Evolutionary conservation across 53 echinoderm and acorn worm genomes (phyloP), one percentile per base, ranked within the genome.

Genomic region (Glandiceps talaboti): DNA sequence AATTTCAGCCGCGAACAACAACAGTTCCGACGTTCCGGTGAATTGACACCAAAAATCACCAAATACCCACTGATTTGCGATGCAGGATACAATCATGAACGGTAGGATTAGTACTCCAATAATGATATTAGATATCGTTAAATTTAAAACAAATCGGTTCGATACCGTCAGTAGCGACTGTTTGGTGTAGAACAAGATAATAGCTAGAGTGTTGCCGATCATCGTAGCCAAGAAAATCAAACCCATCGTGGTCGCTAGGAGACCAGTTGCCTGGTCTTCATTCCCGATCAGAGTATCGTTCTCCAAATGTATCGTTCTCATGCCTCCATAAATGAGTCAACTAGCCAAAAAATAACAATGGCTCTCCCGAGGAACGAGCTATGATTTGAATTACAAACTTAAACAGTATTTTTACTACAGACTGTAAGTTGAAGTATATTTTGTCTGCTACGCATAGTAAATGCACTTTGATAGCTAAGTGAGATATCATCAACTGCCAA

Each of bases 131-230:
- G 96, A 88, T 64, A 96, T 33, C 0, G 90, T 76, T 83, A 96
- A 79, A 30, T 86, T 88, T 73, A 90, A 86, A 79, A 96, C 78
- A 75, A 93, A 93, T 26, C 91, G 77, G 87, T 96, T 96, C 27
- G 92, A 88, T 0, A 92, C 76, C 12, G 86, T 96, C 78, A 90
- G 83, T 14, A 93, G 90, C 83, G 87, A 91, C 14, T 83, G 81
- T 74, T 88, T 88, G 73, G 85, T 88, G 89, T 89, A 88, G 83
- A 96, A 85, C 28, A 86, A 79, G 83, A 82, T 85, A 27, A 87
- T 80, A 31, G 93, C 82, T 28, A 90, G 28, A 10, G 81, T 85
- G 77, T 93, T 96, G 14, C 92, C 83, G 29, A 85, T 78, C 83
- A 91, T 85, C 31, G 88, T 81, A 0, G 78, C 20, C 26, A 91